Evolutionary conservation across 2,113 vertebrate genomes (phyloP), one percentile per base, ranked within the genome.

Genomic region (Chamaetylas fuelleborni): DNA sequence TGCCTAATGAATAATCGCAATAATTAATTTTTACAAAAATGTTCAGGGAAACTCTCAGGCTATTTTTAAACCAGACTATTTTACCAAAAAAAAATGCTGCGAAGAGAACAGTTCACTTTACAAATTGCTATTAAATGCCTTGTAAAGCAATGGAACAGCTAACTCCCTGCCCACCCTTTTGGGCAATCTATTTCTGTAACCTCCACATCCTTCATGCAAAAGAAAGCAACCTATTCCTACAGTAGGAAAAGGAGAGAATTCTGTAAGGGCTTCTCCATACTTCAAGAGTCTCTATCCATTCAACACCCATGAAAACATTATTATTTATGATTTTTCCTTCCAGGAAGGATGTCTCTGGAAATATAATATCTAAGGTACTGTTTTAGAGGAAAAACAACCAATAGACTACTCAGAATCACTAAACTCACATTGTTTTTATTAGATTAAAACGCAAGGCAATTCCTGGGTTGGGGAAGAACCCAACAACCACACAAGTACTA

Each of bases 21-120:
- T 90, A 93, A 96, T 94, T 95, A 88, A 78, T 88, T 95, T 92
- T 82, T 86, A 65, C 91, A 34, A 89, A 80, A 93, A 67, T 8
- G 6, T 43, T 91, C 65, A 69, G 26, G 33, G 92, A 89, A 93
- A 90, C 58, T 89, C 79, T 92, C 36, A 29, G 86, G 71, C 65
- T 72, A 77, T 96, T 90, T 93, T 92, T 57, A 73, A 88, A 83
- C 14, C 45, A 70, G 61, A 83, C 14, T 8, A 81, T 76, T 80
- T 83, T 71, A 47, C 54, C 34, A 84, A 40, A 74, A 12, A 78
- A 14, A 95, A 95, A 81, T 65, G 36, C 42, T 87, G 65, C 5
- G 3, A 83, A 77, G 19, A 70, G 23, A 81, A 80, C 25, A 33
- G 11, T 58, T 84, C 56, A 62, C 45, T 81, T 77, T 85, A 51